Evolutionary conservation across 2,797 vertebrate genomes (phyloP), one percentile per base, ranked within the genome.

Genomic region (Hyperoplus lanceolatus): DNA sequence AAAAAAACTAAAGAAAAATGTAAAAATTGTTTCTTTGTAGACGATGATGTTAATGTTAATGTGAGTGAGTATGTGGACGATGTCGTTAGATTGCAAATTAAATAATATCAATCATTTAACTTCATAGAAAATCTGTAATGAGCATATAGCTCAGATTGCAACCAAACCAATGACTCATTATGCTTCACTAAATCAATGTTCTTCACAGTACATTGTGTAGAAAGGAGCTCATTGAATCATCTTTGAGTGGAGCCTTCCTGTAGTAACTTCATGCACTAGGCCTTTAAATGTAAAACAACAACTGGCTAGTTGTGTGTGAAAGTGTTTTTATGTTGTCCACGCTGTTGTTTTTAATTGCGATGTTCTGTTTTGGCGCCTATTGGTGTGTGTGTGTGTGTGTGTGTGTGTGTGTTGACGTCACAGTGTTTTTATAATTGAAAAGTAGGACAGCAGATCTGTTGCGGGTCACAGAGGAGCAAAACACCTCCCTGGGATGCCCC

Each of bases 391-490:
- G 16, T 21, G 21, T 21, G 21, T 73, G 62, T 39, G 68, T 13
- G 38, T 67, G 54, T 60, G 64, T 80, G 16, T 8, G n/a, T 18
- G 56, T 57, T 84, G 78, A 79, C 56, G 67, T 86, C 75, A 73
- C 59, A 5, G 29, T 85, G 88, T 86, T 83, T 86, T 82, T 45
- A 64, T 76, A 60, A 21, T 54, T 70, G n/a, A 64, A 87, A 91
- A 89, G 64, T 88, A 81, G 90, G 82, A 59, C 90, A 91, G 71
- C 48, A 1, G 53, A 75, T 81, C 68, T 77, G 81, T 75, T 87
- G 73, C 74, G 77, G 84, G 80, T 88, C 86, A 81, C 55, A 39
- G 56, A 29, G 36, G 39, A 51, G 65, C 43, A 66, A 73, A 80
- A 79, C 80, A 71, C 43, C 56, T 67, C 71, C n/a, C 58, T 51